Conservation (phyloP, 2,797 vertebrate species). For the Syngnathus acus region DNA sequence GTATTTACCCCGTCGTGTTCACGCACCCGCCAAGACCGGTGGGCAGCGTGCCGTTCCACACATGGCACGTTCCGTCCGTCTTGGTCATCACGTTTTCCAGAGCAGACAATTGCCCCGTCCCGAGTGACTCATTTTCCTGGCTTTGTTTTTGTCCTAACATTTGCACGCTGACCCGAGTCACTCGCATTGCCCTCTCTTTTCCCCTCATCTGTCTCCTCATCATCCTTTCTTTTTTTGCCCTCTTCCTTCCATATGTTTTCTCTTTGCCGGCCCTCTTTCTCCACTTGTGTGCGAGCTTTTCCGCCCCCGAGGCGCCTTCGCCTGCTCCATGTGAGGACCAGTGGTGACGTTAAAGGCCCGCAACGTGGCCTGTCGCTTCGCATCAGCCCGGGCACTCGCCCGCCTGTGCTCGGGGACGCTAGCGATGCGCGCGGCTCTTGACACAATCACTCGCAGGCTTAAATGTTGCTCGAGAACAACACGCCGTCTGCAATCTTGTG, state of each 20-base stretch:
- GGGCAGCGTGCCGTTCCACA: constrained; percentile 8
- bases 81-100: constrained; percentile 30
- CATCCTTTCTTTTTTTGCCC: constrained; percentile 5
- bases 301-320: constrained; percentile 53
- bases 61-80: constrained; percentile 8
- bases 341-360: constrained; percentile 66
- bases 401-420: constrained; percentile 23
- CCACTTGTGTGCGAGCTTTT: constrained; percentile 37
- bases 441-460: constrained; percentile 28
- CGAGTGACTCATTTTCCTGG: constrained; percentile 49
- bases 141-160: constrained; percentile 46
- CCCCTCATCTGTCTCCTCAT: constrained; percentile 9
- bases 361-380: constrained; percentile 61
- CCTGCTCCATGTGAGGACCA: constrained; percentile 64
- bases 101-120: constrained; percentile 30
- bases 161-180: constrained; percentile 24
- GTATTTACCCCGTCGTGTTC: neutral
- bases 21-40: constrained; percentile 6
- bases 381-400: constrained; percentile 51
- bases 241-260: constrained; percentile 30
- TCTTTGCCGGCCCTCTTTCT: constrained; percentile 21
- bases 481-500: constrained; percentile 29
- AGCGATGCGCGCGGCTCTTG: constrained; percentile 12
- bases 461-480: constrained; percentile 24
- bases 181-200: constrained; percentile 13